Evolutionary conservation across 2,113 vertebrate species (phyloP).

Genomic region (Smithornis capensis): DNA sequence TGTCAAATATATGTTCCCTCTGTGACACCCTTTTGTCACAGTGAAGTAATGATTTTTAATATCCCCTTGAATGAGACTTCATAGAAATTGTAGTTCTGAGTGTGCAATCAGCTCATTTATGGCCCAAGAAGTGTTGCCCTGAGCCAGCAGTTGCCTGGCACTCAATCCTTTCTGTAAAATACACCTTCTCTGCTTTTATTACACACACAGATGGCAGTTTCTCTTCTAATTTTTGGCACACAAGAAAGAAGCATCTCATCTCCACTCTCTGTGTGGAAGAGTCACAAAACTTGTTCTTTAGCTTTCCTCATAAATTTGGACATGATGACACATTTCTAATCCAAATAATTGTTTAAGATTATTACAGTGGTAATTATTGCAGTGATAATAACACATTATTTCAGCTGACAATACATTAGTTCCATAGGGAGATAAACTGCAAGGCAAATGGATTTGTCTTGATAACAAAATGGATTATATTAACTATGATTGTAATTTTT

Average conservation of each 20-base stretch:
- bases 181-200: not conserved
- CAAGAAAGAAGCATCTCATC: not conserved
- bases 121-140: not conserved
- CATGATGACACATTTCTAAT: conserved; percentile 11
- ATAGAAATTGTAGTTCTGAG: conserved; percentile 41
- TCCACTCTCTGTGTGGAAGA: not conserved
- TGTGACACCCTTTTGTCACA: not conserved
- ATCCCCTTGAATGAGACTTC: conserved; percentile 19
- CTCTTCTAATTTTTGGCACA: not conserved
- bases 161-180: not conserved
- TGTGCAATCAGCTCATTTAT: conserved; percentile 32
- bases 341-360: conserved; percentile 26
- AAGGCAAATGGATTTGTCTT: conserved; percentile 27
- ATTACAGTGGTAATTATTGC: conserved; percentile 26
- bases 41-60: conserved; percentile 35
- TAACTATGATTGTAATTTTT: not conserved
- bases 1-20: not conserved
- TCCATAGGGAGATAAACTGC: conserved; percentile 41
- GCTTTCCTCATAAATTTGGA: not conserved
- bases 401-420: conserved; percentile 29
- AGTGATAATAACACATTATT: conserved; percentile 29
- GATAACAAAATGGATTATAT: conserved; percentile 22
- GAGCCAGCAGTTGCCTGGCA: not conserved
- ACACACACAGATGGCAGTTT: not conserved
- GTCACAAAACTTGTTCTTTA: not conserved